Evolutionary conservation across 2,797 vertebrate genomes (phyloP).

Genomic region (Sebastes ruberrimus): DNA sequence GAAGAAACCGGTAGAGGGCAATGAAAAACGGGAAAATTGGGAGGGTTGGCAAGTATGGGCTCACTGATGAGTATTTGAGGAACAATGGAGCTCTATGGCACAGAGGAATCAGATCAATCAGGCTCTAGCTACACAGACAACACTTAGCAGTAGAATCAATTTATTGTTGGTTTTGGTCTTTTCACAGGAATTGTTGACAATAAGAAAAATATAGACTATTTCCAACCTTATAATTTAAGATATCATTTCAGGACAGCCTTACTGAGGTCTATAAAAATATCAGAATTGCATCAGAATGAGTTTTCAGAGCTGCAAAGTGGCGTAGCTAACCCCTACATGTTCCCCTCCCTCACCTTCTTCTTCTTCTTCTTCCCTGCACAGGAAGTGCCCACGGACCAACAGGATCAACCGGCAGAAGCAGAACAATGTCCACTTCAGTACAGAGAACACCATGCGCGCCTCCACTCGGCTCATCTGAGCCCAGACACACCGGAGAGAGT

Average conservation of each 20-base stretch:
- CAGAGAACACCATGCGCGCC: conserved; percentile 98
- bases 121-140: too few species aligned
- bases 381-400: conserved; percentile 99
- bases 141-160: background rate
- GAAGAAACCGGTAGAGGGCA: too few species aligned
- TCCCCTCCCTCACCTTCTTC: background rate
- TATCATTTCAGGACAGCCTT: background rate
- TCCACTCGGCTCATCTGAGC: conserved; percentile 98
- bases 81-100: background rate
- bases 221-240: background rate
- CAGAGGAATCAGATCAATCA: background rate
- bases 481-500: conserved; percentile 47
- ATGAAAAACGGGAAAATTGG: too few species aligned
- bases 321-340: background rate
- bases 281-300: background rate
- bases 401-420: conserved; percentile 99
- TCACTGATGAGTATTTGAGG: background rate
- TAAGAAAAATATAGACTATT: background rate
- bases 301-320: background rate
- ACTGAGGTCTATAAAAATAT: background rate
- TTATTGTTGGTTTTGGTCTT: background rate
- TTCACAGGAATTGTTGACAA: background rate
- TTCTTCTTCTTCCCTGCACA: conserved; percentile 61
- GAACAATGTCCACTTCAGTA: conserved; percentile 98
- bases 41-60: too few species aligned